Conservation (phyloP, 2,113 vertebrate genomes). For the Pica pica region DNA sequence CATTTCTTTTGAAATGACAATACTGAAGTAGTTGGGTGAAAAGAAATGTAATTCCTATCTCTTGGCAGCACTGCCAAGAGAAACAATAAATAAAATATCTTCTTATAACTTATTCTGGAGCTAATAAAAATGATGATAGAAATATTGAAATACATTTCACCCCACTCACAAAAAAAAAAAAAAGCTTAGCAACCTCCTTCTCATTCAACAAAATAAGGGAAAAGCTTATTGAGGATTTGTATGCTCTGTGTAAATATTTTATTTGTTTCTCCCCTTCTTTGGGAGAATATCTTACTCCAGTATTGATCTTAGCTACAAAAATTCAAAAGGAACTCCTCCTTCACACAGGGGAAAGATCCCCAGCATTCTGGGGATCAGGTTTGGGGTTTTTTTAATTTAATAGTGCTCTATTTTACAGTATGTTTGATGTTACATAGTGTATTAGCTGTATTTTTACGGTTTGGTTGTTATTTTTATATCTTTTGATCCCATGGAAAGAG, state of each 20-base stretch:
- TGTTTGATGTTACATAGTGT: not conserved
- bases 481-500: not conserved
- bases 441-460: not conserved
- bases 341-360: not conserved
- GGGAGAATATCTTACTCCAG: not conserved
- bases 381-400: not conserved
- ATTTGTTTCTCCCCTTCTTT: not conserved
- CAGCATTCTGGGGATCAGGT: not conserved
- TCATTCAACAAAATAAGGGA: not conserved
- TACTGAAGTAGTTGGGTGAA: not conserved
- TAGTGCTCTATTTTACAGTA: not conserved
- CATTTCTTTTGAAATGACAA: not conserved
- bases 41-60: not conserved
- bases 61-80: not conserved
- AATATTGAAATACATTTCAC: not conserved
- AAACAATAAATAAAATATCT: not conserved
- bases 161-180: accelerated
- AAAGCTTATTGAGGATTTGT: not conserved
- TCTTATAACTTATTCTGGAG: not conserved
- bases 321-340: not conserved
- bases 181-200: not conserved
- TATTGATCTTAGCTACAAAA: not conserved
- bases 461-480: not conserved
- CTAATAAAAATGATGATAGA: not conserved
- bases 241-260: not conserved